Evolutionary conservation across 1,140 invertebrate species (phyloP).

Genomic region (Aphis gossypii): DNA sequence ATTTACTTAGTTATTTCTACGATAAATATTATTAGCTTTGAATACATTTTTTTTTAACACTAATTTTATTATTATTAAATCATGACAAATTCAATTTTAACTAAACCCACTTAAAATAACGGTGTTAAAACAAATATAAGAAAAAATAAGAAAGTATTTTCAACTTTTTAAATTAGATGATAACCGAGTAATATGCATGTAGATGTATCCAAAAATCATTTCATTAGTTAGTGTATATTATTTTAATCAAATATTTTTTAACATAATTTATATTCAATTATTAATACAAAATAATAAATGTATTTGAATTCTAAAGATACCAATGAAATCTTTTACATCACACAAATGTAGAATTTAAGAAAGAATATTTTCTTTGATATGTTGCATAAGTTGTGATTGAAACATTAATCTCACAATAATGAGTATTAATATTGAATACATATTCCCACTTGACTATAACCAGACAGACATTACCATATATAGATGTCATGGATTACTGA

Average conservation of each 20-base stretch:
- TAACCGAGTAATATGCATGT: no score
- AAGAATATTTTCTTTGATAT: neutral
- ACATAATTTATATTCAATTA: neutral
- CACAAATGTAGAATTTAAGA: neutral
- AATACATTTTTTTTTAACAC: neutral
- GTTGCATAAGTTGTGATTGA: constrained; percentile 18
- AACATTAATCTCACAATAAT: constrained; percentile 16
- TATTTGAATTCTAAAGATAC: neutral
- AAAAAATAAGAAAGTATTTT: neutral
- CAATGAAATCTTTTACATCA: neutral
- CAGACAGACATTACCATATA: constrained; percentile 41
- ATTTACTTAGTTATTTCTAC: neutral
- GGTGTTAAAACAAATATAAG: neutral
- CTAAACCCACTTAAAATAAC: neutral
- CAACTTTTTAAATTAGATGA: neutral
- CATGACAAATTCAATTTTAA: neutral
- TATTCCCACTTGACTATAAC: constrained; percentile 23
- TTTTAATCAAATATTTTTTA: no score
- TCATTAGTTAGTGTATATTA: no score
- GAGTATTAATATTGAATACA: neutral
- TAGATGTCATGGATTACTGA: constrained; percentile 12
- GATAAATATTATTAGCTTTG: neutral
- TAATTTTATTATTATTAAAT: neutral
- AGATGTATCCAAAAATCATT: no score
- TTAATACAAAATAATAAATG: neutral